These are phyloP conservation scores for Conistra vaccinii DNA, from an alignment of 2,888 invertebrate species.

Conservation along the genomic window DNA sequence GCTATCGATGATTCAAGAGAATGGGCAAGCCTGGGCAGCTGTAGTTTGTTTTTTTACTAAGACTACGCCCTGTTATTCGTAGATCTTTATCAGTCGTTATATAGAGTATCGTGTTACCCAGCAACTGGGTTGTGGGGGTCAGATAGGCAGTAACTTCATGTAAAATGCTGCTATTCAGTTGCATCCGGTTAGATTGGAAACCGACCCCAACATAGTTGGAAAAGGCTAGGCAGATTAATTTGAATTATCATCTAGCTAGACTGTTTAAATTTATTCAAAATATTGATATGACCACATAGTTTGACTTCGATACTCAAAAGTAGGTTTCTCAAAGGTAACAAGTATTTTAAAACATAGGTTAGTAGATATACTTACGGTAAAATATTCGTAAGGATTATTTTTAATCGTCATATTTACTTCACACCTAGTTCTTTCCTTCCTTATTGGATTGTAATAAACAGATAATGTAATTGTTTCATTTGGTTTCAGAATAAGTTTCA, in stretches of 20 bases:
- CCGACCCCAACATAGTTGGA: neutral
- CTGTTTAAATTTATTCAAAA: neutral
- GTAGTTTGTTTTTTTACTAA: no score
- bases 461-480: conserved; percentile 74
- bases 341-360: neutral
- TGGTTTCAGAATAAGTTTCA: conserved; percentile 76
- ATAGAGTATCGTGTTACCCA: neutral
- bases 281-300: neutral
- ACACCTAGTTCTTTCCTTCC: conserved; percentile 80
- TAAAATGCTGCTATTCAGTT: neutral
- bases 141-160: neutral
- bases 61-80: no score
- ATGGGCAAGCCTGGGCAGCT: no score
- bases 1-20: no score
- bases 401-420: conserved; percentile 80
- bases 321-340: neutral
- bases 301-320: neutral
- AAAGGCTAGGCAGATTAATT: neutral
- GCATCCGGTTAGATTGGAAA: neutral
- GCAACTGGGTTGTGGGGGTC: neutral
- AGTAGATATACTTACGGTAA: conserved; percentile 76
- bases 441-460: conserved; percentile 81
- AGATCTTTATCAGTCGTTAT: neutral
- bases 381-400: conserved; percentile 86
- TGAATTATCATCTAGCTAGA: neutral